phyloP scores from a whole-genome alignment of 1,140 invertebrate species.

The Calliphora vicina region DNA sequence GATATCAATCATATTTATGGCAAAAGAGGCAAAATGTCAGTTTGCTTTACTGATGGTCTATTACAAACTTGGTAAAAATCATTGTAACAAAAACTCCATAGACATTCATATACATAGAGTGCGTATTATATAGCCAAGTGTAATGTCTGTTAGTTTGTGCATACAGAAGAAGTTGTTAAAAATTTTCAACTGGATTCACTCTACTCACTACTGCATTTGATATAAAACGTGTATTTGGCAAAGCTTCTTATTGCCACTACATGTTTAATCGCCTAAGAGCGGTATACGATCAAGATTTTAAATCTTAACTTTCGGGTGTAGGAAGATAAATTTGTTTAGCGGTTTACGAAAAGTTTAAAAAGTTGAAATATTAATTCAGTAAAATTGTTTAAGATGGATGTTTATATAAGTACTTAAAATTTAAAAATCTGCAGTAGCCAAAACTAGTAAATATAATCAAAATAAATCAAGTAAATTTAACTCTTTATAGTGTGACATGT shows the following conservation, averaged over 20 bases:
- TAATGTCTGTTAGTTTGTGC: not conserved
- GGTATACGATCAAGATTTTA: too few species aligned
- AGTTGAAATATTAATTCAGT: too few species aligned
- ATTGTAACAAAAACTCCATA: not conserved
- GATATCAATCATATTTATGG: conserved; percentile 4
- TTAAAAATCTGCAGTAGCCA: too few species aligned
- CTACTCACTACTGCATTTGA: not conserved
- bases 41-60: not conserved
- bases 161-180: not conserved
- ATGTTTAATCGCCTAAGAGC: too few species aligned
- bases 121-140: not conserved
- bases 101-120: not conserved
- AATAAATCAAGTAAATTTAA: too few species aligned
- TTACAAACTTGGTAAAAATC: not conserved
- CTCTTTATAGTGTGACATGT: too few species aligned
- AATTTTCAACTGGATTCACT: not conserved
- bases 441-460: too few species aligned
- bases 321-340: too few species aligned
- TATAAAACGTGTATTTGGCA: not conserved
- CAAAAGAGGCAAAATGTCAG: not conserved
- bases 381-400: too few species aligned
- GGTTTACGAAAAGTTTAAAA: too few species aligned
- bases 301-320: too few species aligned
- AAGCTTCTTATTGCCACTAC: not conserved
- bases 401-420: too few species aligned